These are phyloP conservation scores for Montipora cactus DNA, from an alignment of 64 coral and sea anemone genomes.

Conservation along the genomic window DNA sequence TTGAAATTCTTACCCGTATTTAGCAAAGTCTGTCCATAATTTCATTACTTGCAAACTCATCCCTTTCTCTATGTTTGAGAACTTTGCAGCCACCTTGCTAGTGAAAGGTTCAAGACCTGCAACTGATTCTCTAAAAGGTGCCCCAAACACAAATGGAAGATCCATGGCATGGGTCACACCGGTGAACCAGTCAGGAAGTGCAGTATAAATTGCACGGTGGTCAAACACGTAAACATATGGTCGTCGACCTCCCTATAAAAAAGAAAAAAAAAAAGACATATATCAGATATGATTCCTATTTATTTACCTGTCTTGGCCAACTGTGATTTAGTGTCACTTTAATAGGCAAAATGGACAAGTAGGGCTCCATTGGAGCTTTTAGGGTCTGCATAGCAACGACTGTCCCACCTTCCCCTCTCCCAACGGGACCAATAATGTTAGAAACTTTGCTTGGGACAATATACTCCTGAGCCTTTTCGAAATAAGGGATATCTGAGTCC, in stretches of 20 bases:
- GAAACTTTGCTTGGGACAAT: no score
- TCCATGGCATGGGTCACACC: conserved; percentile 67
- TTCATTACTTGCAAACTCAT: conserved; percentile 61
- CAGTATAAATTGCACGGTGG: conserved; percentile 36
- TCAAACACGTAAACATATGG: conserved; percentile 65
- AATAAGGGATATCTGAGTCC: no score
- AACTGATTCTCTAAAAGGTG: background rate
- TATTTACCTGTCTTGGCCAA: background rate
- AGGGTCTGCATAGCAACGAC: no score
- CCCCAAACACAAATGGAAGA: conserved; percentile 62
- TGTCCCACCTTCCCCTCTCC: no score
- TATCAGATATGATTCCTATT: background rate
- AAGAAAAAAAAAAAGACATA: background rate
- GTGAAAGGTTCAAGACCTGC: background rate
- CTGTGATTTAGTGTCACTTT: no score
- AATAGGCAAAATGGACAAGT: no score
- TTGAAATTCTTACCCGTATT: conserved; percentile 51
- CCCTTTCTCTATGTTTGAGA: conserved; percentile 62
- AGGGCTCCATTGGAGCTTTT: no score
- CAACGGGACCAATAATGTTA: no score
- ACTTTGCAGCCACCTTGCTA: background rate
- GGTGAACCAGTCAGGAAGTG: conserved; percentile 50
- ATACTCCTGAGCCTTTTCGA: no score
- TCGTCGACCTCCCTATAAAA: conserved; percentile 3
- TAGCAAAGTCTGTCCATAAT: conserved; percentile 72